Conservation (phyloP, 1,140 invertebrate species). For the Anagrus nilaparvatae region DNA sequence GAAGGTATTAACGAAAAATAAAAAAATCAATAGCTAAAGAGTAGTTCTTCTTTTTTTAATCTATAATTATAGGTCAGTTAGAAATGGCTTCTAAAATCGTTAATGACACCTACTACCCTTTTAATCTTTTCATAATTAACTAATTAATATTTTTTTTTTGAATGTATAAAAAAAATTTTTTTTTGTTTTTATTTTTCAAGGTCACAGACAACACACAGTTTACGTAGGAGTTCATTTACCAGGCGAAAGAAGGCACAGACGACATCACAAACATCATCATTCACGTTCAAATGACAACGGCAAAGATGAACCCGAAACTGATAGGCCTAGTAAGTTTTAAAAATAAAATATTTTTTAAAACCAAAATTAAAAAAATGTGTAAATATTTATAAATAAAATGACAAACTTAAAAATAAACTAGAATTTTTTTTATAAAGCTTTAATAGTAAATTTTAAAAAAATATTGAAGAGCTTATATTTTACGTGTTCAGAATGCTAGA, state of each 20-base stretch:
- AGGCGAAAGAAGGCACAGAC: constrained; percentile 60
- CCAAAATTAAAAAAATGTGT: too few relatives aligned
- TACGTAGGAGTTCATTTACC: constrained; percentile 82
- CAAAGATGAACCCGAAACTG: constrained; percentile 44
- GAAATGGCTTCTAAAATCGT: constrained; percentile 39
- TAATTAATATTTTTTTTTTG: too few relatives aligned
- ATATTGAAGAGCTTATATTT: too few relatives aligned
- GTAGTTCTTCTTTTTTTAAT: neutral
- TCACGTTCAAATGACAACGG: constrained; percentile 34
- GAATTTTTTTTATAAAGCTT: too few relatives aligned
- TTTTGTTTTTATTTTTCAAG: constrained; percentile 52
- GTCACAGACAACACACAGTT: constrained; percentile 78
- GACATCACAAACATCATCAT: constrained; percentile 69
- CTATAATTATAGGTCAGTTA: neutral
- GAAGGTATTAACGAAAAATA: constrained; percentile 70
- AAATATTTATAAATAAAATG: too few relatives aligned
- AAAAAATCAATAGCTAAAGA: neutral
- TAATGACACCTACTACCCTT: constrained; percentile 15
- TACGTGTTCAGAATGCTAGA: too few relatives aligned
- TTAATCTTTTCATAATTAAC: too few relatives aligned
- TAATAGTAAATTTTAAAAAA: too few relatives aligned
- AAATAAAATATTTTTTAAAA: too few relatives aligned
- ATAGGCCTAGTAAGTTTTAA: constrained; percentile 54
- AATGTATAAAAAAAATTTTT: too few relatives aligned
- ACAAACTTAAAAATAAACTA: too few relatives aligned